Evolutionary conservation across 2,797 vertebrate genomes (phyloP), one percentile per base, ranked within the genome.

Genomic region (Oryzias sinensis): DNA sequence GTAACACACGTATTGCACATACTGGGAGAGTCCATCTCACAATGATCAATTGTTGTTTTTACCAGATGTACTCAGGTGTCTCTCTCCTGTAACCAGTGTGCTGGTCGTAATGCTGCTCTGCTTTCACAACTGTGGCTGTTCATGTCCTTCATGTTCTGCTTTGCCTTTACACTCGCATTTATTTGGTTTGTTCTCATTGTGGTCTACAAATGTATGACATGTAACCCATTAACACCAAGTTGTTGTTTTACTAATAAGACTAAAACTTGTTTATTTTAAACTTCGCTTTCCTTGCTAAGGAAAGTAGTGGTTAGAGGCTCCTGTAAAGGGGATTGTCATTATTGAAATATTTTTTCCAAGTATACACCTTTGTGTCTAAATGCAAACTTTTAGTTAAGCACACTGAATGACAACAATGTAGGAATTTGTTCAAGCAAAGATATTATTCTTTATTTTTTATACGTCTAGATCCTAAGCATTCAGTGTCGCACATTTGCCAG

Each of bases 81-180:
- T 57, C 68, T 57, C 68, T 81, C 55, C 76, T 77, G 76, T 79
- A 59, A 73, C 68, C 59, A 53, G 22, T 57, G 54, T 67, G 74
- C 76, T 40, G 33, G 72, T 27, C 71, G 48, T 55, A 72, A 73
- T 62, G 62, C 46, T 60, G 59, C 22, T 65, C 49, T 64, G 59
- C 68, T 80, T 84, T 62, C 56, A 42, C 67, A 59, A 46, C 24
- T 50, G 58, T 40, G 62, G 73, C 64, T 74, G 74, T 63, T 65
- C 63, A 75, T n/a, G 29, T 79, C 72, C 68, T 79, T 83, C 73
- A 76, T 81, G 82, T 76, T 86, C 78, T 74, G 74, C 82, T 79
- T 82, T 84, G 82, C 80, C 88, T 87, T 78, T 79, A 74, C 60
- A 45, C 22, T 18, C 50, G 53, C 61, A 18, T 80, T 62, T 74